A percentile compares a stretch with the other conserved stretches of the same genome.
phyloP scores from a whole-genome alignment of 2,797 vertebrate species.

The Mormyrus hasselquistii region DNA sequence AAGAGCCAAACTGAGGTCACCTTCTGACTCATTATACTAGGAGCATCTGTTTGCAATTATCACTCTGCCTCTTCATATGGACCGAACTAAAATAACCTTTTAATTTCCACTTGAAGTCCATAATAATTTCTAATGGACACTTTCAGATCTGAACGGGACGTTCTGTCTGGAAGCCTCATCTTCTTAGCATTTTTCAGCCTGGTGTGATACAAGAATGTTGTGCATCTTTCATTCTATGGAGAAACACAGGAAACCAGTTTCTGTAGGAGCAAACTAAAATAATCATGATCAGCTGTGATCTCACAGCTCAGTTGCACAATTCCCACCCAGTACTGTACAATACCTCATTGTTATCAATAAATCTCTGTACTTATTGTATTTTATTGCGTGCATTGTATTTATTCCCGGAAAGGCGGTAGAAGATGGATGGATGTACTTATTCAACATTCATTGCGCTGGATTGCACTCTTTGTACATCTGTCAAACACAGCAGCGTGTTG shows the following conservation, averaged over 20 bases:
- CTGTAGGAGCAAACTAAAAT: not conserved
- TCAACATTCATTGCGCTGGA: not conserved
- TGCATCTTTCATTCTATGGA: not conserved
- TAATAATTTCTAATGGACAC: slow-evolving; percentile 5
- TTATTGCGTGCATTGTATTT: not conserved
- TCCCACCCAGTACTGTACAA: not conserved
- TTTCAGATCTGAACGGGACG: not conserved
- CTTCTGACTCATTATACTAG: not conserved
- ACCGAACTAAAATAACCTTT: not conserved
- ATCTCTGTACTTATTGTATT: not conserved
- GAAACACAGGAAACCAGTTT: not conserved
- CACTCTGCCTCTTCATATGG: not conserved
- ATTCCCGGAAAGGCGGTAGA: not conserved
- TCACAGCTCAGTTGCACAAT: not conserved
- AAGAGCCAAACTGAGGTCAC: not conserved
- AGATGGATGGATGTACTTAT: not conserved
- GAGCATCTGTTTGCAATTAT: slow-evolving; percentile 12
- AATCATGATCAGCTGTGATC: not conserved
- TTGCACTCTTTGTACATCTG: not conserved
- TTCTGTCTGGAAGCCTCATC: not conserved
- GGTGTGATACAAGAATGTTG: not conserved
- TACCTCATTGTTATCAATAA: not conserved
- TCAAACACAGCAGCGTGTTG: not conserved
- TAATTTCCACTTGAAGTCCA: not conserved
- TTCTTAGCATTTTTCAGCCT: not conserved